Percentiles rank a stretch among this genome's conserved stretches.
These are phyloP conservation scores for Anas bernieri DNA, from an alignment of 2,797 vertebrate species.

Conservation along the genomic window DNA sequence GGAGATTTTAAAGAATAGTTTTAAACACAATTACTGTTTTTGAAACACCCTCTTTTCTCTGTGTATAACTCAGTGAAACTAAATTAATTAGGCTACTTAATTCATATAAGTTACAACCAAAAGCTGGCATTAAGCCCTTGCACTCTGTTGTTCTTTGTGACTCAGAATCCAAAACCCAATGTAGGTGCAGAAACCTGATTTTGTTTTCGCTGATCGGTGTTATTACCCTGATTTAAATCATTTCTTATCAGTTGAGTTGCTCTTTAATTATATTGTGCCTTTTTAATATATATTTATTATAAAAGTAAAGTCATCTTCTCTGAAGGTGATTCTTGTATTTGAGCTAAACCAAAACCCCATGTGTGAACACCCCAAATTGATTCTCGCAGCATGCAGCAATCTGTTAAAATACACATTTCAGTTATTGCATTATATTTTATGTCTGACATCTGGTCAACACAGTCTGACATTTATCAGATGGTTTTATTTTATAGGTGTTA, in stretches of 20 bases:
- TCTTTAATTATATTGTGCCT: not conserved
- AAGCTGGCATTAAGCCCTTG: not conserved
- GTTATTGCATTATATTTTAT: slow-evolving; percentile 4
- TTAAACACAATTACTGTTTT: not conserved
- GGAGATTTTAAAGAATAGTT: not conserved
- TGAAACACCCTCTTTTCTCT: not conserved
- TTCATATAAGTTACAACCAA: not conserved
- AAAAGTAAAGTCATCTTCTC: not conserved
- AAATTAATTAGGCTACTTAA: not conserved
- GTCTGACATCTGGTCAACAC: not conserved
- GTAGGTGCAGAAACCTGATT: not conserved
- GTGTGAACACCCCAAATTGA: not conserved
- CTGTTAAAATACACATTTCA: not conserved
- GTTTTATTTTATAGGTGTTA: not conserved
- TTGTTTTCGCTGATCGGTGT: not conserved
- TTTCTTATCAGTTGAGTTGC: not conserved
- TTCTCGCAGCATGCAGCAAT: not conserved
- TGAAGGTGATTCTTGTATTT: not conserved
- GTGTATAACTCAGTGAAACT: not conserved
- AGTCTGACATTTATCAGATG: not conserved
- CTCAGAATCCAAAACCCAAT: not conserved
- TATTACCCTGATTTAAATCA: not conserved
- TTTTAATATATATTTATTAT: not conserved
- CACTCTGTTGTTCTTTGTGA: not conserved
- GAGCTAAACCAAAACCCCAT: not conserved